phyloP scores from a whole-genome alignment of 2,888 invertebrate species.

The Phorcus lineatus region DNA sequence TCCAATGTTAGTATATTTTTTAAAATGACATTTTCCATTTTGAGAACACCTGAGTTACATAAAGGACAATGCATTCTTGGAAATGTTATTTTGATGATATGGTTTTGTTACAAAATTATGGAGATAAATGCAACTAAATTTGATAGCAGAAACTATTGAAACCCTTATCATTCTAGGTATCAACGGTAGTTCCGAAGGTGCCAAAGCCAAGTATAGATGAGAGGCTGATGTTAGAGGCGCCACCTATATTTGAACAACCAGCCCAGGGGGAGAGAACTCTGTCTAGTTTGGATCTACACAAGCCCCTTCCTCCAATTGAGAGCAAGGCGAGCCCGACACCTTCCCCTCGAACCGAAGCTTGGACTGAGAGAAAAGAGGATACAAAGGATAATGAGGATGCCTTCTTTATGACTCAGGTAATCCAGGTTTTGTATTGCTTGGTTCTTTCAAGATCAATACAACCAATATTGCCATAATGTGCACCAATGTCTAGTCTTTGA shows the following conservation, averaged over 20 bases:
- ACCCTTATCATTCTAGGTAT: conserved; percentile 51
- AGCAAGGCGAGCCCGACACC: neutral
- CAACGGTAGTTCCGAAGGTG: conserved; percentile 66
- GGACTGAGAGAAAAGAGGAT: neutral
- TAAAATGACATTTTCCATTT: too few species aligned
- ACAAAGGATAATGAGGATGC: conserved; percentile 44
- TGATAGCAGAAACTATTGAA: neutral
- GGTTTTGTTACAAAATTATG: too few species aligned
- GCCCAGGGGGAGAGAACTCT: conserved; percentile 34
- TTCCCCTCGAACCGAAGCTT: neutral
- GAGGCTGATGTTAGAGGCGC: conserved; percentile 64
- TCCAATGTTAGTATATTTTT: too few species aligned
- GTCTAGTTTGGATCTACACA: conserved; percentile 36
- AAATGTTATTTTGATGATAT: too few species aligned
- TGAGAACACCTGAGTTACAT: too few species aligned
- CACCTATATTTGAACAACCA: conserved; percentile 40
- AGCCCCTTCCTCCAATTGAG: conserved; percentile 49
- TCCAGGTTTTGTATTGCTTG: too few species aligned
- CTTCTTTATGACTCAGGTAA: conserved; percentile 74
- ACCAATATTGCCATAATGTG: too few species aligned
- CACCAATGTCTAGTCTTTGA: too few species aligned
- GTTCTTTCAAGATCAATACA: too few species aligned
- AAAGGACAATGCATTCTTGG: too few species aligned
- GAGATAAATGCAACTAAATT: too few species aligned
- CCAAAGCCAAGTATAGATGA: conserved; percentile 68